Percentiles rank a stretch among this genome's conserved stretches.
Evolutionary conservation across 2,888 invertebrate genomes (phyloP).

Genomic region (Drosophila birchii): DNA sequence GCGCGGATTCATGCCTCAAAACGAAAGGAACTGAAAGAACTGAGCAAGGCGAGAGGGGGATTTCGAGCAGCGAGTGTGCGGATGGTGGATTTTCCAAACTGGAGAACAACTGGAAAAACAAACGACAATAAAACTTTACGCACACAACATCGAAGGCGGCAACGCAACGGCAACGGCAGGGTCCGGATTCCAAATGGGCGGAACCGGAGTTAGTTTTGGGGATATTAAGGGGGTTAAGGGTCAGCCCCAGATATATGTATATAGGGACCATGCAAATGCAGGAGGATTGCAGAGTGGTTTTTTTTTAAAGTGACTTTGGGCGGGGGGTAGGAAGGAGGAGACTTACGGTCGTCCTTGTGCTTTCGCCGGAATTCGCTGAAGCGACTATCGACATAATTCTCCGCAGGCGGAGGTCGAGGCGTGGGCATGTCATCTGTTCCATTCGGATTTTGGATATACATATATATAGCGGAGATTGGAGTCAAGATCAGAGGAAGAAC

Average conservation of each 20-base stretch:
- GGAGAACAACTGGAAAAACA: conserved; percentile 75
- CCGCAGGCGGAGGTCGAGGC: conserved; percentile 82
- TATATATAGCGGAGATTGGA: conserved; percentile 38
- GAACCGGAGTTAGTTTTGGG: conserved; percentile 4
- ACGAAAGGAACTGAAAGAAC: conserved; percentile 71
- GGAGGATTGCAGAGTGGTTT: conserved; percentile 16
- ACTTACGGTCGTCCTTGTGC: conserved; percentile 89
- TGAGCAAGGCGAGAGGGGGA: conserved; percentile 65
- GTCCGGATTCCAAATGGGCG: conserved; percentile 50
- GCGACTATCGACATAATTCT: conserved; percentile 83
- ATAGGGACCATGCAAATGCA: conserved; percentile 41
- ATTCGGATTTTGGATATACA: conserved; percentile 43
- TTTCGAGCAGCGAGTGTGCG: conserved; percentile 55
- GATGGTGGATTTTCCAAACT: conserved; percentile 72
- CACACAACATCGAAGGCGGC: conserved; percentile 83
- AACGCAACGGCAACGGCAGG: conserved; percentile 51
- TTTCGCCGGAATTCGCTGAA: conserved; percentile 87
- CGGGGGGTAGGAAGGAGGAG: conserved; percentile 31
- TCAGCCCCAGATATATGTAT: conserved; percentile 17
- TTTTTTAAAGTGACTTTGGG: conserved; percentile 6
- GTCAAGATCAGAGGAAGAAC: conserved; percentile 30
- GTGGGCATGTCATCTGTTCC: conserved; percentile 83
- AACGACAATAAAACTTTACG: conserved; percentile 74
- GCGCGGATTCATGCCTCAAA: conserved; percentile 78
- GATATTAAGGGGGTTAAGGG: conserved; percentile 10